Evolutionary conservation across 2,888 invertebrate species (phyloP).

Genomic region (Euproctis similis): DNA sequence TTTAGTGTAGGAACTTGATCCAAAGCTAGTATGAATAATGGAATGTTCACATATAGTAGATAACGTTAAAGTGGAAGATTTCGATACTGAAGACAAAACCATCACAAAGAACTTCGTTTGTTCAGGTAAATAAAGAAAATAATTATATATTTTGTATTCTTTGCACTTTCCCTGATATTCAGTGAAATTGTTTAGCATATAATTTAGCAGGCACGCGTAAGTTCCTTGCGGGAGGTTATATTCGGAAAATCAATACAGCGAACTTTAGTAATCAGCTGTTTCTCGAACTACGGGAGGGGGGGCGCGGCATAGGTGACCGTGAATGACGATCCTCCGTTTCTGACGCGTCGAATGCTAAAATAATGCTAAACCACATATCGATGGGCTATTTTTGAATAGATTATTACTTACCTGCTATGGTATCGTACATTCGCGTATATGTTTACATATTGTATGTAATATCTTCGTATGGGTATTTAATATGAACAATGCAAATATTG

Average conservation of each 20-base stretch:
- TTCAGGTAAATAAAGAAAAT: constrained; percentile 79
- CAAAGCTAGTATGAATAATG: constrained; percentile 70
- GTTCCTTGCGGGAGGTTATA: constrained; percentile 51
- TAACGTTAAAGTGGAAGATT: constrained; percentile 77
- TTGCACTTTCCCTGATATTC: constrained; percentile 30
- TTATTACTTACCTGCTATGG: no score
- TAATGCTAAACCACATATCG: constrained; percentile 19
- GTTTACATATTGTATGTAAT: no score
- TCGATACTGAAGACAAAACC: constrained; percentile 63
- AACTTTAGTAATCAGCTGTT: constrained; percentile 74
- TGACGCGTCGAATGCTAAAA: constrained; percentile 38
- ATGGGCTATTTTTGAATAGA: background rate
- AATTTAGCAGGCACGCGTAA: no score
- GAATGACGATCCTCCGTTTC: constrained; percentile 47
- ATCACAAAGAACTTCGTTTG: constrained; percentile 79
- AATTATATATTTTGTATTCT: no score
- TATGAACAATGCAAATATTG: no score
- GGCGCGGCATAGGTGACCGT: constrained; percentile 62
- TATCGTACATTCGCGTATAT: no score
- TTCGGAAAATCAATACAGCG: constrained; percentile 71
- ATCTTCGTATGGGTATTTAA: no score
- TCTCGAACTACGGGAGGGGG: constrained; percentile 46
- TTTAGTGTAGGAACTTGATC: constrained; percentile 42
- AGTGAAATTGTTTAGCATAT: no score
- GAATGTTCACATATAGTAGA: constrained; percentile 82